Conservation (phyloP, 2,797 vertebrate genomes). For the Adelosebastes latens region DNA sequence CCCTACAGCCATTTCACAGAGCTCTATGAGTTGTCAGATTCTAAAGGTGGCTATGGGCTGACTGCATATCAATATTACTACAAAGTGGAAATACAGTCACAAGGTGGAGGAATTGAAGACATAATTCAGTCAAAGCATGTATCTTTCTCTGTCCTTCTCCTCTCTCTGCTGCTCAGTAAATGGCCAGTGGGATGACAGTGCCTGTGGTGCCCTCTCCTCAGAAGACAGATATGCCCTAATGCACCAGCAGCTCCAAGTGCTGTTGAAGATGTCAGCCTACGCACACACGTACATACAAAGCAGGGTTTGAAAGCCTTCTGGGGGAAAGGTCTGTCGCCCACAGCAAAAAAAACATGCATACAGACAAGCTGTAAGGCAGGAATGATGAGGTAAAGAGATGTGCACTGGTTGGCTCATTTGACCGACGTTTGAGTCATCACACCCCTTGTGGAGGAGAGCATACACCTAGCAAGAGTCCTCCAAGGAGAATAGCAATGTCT, state of each 20-base stretch:
- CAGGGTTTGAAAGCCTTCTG: conserved; percentile 36
- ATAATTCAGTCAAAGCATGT: conserved; percentile 43
- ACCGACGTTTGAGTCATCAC: conserved; percentile 17
- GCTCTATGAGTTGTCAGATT: neutral
- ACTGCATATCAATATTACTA: neutral
- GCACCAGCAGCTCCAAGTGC: conserved; percentile 59
- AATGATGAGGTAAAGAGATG: conserved; percentile 27
- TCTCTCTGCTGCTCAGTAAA: conserved; percentile 64
- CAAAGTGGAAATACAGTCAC: conserved; percentile 15
- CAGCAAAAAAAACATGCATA: conserved; percentile 42
- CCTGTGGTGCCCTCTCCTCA: conserved; percentile 53
- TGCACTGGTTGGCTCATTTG: conserved; percentile 26
- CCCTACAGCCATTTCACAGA: neutral
- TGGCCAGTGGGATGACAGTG: conserved; percentile 54
- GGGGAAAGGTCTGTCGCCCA: conserved; percentile 48
- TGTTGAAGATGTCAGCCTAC: conserved; percentile 63
- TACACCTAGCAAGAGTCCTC: conserved; percentile 4
- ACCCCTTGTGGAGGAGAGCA: neutral
- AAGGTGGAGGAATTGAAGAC: conserved; percentile 20
- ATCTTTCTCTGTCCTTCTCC: conserved; percentile 40
- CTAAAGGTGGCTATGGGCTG: neutral
- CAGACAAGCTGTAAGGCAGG: conserved; percentile 24
- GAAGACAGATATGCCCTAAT: conserved; percentile 63
- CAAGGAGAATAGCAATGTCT: neutral
- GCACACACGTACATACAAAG: conserved; percentile 43